Evolutionary conservation across 2,113 vertebrate genomes (phyloP), one percentile per base, ranked within the genome.

Genomic region (Pongo pygmaeus): DNA sequence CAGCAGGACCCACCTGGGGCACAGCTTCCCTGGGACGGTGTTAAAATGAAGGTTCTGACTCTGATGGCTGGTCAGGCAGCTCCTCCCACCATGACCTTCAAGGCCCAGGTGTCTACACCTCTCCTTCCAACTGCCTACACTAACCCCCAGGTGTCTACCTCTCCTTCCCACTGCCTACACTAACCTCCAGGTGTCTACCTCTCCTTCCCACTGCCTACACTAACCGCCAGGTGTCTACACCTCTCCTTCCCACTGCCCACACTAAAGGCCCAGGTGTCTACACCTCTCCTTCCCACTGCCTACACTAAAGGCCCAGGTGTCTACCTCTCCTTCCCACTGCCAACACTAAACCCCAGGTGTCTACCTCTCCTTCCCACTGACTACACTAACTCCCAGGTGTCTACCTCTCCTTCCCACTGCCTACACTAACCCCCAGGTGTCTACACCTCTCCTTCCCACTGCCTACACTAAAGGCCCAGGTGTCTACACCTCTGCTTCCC

Each of bases 61-160:
- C 35, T 20, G 5, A 20, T 1, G 55, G 52, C 40, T 3, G 2
- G 3, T 27, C 11, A 8, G 38, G 13, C 69, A 16, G 3, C 8
- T 46, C 52, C 23, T 8, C 69, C 35, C 69, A 57, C 17, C 1
- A 7, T 14, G 7, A 59, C 12, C 12, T 57, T 10, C 23, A 69
- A 38, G 64, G 32, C 57, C 43, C n/a, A 3, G 38, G 40, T 59
- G 57, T 59, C 57, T 59, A 9, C 79, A 9, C 79, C 52, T 67
- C 23, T 77, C n/a, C n/a, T 67, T 87, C 32, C 22, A 9, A 8
- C 38, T 67, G 18, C 50, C 70, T 40, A 20, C 17, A 9, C 25
- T 59, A 38, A 38, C 38, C 38, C 38, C 38, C 38, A 38, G 38
- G 38, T 38, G 38, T 38, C 38, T 38, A 38, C 38, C 38, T 38